These are phyloP conservation scores for Ischnura elegans DNA, from an alignment of 2,888 invertebrate species.

Conservation along the genomic window DNA sequence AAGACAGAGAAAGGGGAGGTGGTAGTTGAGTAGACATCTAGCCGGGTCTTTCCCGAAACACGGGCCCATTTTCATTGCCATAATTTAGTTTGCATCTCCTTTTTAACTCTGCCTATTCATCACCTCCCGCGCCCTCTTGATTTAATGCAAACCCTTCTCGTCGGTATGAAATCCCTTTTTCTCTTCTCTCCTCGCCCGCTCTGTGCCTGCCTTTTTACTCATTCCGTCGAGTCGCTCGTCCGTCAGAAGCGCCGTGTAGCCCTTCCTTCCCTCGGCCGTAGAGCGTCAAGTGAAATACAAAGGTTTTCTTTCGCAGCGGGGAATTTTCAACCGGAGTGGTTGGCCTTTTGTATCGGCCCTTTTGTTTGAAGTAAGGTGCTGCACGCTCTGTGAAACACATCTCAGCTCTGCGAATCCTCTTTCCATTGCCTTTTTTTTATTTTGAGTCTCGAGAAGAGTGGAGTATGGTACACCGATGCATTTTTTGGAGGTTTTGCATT, in stretches of 20 bases:
- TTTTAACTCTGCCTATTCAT: neutral
- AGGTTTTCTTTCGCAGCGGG: neutral
- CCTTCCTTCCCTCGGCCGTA: neutral
- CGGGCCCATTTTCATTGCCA: neutral
- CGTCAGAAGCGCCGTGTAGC: neutral
- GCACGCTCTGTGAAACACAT: neutral
- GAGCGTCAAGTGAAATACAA: neutral
- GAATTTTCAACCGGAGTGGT: neutral
- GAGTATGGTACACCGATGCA: neutral
- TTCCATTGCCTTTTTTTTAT: neutral
- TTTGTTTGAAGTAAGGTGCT: neutral
- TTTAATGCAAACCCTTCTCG: neutral
- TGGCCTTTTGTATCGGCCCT: neutral
- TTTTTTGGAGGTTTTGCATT: neutral
- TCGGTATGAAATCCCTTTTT: neutral
- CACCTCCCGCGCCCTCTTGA: neutral
- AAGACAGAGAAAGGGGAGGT: no score
- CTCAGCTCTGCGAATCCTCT: neutral
- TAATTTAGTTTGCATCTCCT: conserved; percentile 46
- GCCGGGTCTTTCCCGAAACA: conserved; percentile 13
- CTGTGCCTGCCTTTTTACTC: neutral
- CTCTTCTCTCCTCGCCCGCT: neutral
- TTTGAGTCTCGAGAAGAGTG: neutral
- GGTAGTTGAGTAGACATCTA: neutral
- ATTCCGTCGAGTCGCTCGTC: neutral